A percentile compares a stretch with the other conserved stretches of the same genome.
Evolutionary conservation across 2,113 vertebrate genomes (phyloP).

Genomic region (Polyodon spathula): DNA sequence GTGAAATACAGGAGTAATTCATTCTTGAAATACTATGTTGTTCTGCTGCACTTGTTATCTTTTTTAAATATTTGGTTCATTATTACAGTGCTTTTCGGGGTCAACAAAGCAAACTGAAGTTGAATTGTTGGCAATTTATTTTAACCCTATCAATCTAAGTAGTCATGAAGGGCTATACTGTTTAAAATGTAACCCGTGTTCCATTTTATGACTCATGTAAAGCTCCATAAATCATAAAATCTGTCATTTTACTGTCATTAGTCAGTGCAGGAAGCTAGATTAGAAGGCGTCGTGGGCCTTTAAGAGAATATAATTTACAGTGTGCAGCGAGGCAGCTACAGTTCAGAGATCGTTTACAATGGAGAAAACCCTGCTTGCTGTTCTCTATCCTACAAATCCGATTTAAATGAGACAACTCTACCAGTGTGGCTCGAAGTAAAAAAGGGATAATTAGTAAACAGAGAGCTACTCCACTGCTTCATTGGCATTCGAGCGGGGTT

Average conservation of each 20-base stretch:
- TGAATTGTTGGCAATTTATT: too few species aligned
- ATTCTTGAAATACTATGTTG: too few species aligned
- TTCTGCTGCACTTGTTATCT: too few species aligned
- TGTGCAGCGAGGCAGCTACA: slow-evolving; percentile 59
- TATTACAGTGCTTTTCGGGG: too few species aligned
- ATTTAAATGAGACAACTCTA: slow-evolving; percentile 99
- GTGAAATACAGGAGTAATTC: too few species aligned
- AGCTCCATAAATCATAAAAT: too few species aligned
- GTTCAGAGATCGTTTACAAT: slow-evolving; percentile 80
- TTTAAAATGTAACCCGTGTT: too few species aligned
- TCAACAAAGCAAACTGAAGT: too few species aligned
- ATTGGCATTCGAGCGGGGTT: slow-evolving; percentile 99
- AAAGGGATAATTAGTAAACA: slow-evolving; percentile 97
- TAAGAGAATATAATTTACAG: slow-evolving; percentile 86
- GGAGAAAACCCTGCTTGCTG: slow-evolving; percentile 75
- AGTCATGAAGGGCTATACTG: too few species aligned
- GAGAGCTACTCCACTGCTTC: slow-evolving; percentile 93
- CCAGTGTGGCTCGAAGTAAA: slow-evolving; percentile 92
- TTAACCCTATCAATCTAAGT: too few species aligned
- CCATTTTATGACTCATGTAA: too few species aligned
- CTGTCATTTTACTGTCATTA: slow-evolving; percentile 2
- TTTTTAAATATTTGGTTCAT: too few species aligned
- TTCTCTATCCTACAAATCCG: slow-evolving; percentile 89
- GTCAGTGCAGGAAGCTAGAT: slow-evolving; percentile 7
- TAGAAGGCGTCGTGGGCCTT: slow-evolving; percentile 44